Percentiles rank a stretch among this genome's conserved stretches.
These are phyloP conservation scores for Helicoverpa armigera DNA, from an alignment of 1,140 invertebrate species.

Conservation along the genomic window DNA sequence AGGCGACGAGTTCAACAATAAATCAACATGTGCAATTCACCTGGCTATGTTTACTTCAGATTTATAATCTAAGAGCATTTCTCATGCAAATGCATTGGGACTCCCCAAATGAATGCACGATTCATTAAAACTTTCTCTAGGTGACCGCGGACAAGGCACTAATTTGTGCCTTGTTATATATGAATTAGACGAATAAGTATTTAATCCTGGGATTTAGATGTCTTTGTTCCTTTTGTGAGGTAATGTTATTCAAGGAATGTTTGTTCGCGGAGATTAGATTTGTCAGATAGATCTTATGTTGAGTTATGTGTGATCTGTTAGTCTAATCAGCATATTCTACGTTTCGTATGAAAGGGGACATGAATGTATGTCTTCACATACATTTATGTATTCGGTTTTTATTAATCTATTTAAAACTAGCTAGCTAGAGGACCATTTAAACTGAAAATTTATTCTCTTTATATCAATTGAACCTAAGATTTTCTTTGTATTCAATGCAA, in stretches of 20 bases:
- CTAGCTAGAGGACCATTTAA: no score
- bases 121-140: constrained; percentile 45
- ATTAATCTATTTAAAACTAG: no score
- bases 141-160: constrained; percentile 13
- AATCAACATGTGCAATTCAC: constrained; percentile 50
- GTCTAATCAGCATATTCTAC: no score
- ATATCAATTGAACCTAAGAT: no score
- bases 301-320: no score
- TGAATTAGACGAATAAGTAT: constrained; percentile 27
- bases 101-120: constrained; percentile 40
- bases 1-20: constrained; percentile 39
- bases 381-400: no score
- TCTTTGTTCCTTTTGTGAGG: background rate
- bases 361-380: no score
- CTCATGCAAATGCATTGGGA: constrained; percentile 44
- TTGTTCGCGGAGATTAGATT: background rate
- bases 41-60: constrained; percentile 47
- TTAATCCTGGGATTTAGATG: constrained; percentile 31
- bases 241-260: background rate
- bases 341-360: no score
- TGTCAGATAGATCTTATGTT: background rate
- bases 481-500: no score
- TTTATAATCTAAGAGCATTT: constrained; percentile 48
- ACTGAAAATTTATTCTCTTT: no score
- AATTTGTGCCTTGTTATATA: constrained; percentile 37